Conservation (phyloP, 1,140 invertebrate genomes). For the Drosophila tsacasi region DNA sequence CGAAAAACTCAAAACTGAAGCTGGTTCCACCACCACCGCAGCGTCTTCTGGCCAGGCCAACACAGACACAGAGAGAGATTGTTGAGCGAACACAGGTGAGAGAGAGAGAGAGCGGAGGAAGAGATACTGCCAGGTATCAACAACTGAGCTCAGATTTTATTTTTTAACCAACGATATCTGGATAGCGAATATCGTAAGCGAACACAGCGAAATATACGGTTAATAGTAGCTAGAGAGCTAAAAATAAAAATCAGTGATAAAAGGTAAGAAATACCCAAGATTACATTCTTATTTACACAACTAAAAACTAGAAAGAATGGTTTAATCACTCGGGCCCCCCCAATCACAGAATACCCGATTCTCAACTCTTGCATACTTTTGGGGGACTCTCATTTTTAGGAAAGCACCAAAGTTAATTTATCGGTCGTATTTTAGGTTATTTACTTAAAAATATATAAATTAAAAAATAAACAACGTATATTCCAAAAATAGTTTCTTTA, state of each 20-base stretch:
- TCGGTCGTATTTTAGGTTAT: not conserved
- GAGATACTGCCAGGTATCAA: constrained; percentile 25
- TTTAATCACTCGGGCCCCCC: not conserved
- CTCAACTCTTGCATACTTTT: not conserved
- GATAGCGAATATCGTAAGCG: not conserved
- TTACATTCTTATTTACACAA: no score
- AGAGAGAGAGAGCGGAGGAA: constrained; percentile 5
- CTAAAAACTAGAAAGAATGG: not conserved
- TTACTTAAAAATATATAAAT: no score
- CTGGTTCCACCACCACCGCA: constrained; percentile 28
- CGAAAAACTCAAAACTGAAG: constrained; percentile 50
- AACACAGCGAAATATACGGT: not conserved
- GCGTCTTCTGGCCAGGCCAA: constrained; percentile 24
- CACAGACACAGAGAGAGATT: constrained; percentile 12
- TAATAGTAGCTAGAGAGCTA: not conserved
- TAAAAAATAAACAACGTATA: no score
- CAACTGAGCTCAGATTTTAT: constrained; percentile 25
- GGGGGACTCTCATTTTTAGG: not conserved
- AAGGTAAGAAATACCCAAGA: not conserved
- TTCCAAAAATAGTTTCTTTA: no score
- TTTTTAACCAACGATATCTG: constrained; percentile 16
- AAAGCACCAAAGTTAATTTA: not conserved
- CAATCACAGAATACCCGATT: not conserved
- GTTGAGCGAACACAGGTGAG: constrained; percentile 31
- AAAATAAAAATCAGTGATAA: not conserved